Evolutionary conservation across 2,888 invertebrate species (phyloP).

Genomic region (Harpagoxenus sublaevis): DNA sequence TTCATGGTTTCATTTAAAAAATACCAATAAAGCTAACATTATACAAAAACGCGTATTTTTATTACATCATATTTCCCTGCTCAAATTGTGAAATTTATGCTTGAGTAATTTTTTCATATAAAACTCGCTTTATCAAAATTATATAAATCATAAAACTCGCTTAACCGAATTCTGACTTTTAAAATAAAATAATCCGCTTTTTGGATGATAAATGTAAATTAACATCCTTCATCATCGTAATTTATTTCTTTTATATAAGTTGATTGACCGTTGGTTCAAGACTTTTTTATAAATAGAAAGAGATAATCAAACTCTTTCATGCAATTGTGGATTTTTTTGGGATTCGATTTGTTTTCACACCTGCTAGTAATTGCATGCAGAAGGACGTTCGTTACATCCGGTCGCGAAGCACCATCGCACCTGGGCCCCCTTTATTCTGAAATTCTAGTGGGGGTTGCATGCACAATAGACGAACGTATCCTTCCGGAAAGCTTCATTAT

Average conservation of each 20-base stretch:
- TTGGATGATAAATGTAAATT: neutral
- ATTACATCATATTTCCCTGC: neutral
- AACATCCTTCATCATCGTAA: neutral
- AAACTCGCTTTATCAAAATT: neutral
- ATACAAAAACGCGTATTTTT: neutral
- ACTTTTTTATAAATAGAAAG: neutral
- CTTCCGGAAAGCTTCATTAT: conserved; percentile 1
- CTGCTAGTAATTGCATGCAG: conserved; percentile 65
- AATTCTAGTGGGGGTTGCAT: conserved; percentile 47
- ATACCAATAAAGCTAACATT: neutral
- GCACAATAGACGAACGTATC: conserved; percentile 7
- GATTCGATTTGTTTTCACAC: conserved; percentile 60
- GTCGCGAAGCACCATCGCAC: conserved; percentile 60
- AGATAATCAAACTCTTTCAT: neutral
- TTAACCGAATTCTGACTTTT: neutral
- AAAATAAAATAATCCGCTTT: neutral
- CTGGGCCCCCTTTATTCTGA: conserved; percentile 49
- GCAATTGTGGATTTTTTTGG: conserved; percentile 36
- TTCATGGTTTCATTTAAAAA: neutral
- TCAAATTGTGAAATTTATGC: neutral
- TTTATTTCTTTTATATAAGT: neutral
- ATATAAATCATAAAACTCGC: neutral
- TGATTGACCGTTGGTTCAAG: neutral
- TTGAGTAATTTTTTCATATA: neutral
- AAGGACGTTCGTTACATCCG: conserved; percentile 67